Base-by-base conservation (phyloP, 2,888 invertebrate genomes). In the Lepidonotus clava region DNA sequence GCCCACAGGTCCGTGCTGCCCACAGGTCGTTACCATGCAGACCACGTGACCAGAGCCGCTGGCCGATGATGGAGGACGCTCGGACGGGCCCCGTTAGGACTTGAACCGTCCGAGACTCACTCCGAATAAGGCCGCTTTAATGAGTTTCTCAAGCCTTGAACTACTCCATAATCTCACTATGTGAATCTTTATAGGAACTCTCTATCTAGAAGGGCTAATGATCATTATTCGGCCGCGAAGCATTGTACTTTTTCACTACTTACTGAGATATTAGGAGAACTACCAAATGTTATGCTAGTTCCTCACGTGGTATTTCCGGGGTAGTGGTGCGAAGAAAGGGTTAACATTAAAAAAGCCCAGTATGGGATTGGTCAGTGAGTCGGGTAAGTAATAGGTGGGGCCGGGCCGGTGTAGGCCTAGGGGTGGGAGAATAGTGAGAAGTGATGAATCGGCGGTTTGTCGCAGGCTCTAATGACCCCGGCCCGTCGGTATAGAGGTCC, bases 401-500 rank as follows among this genome's bases (percentile, higher is more conserved):
- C 24, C 11, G 61, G 61, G 11, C 28, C 11, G 61, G 24, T 24
- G 61, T 28, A 28, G 21, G 2, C 6, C 2, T 53, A n/a, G 4
- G 18, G 53, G n/a, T 18, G 18, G n/a, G 61, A 32, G 61, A 11
- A 61, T 61, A 14, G 61, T 61, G 28, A 11, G 2, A 28, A 2
- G 61, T 61, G 61, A 61, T 61, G 61, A 61, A 61, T 61, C 28
- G 61, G 61, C 11, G 61, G 28, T 61, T 61, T 61, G 61, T 61
- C 61, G 21, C 61, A 61, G 61, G 61, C 61, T 5, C 24, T 61
- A 32, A 18, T 61, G 5, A 2, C 24, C 24, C 18, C 53, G n/a
- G n/a, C n/a, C n/a, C n/a, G n/a, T n/a, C n/a, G n/a, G n/a, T n/a
- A n/a, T n/a, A n/a, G n/a, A n/a, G n/a, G n/a, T n/a, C n/a, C n/a